Evolutionary conservation across 2,797 vertebrate species (phyloP), one percentile per base, ranked within the genome.

Genomic region (Leptodactylus fallax): DNA sequence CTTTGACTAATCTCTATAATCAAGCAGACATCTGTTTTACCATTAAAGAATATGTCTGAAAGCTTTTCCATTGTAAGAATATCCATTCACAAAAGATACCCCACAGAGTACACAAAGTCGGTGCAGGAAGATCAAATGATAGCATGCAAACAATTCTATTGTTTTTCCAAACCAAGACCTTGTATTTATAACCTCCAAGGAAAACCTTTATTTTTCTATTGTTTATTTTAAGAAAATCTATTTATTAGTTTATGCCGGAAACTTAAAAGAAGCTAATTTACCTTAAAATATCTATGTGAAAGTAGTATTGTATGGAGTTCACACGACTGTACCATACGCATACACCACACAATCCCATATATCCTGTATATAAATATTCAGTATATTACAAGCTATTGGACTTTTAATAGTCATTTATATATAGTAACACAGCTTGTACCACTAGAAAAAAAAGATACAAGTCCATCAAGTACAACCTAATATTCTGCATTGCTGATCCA

Each of bases 21-120:
- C 36, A 63, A 49, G 58, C 25, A 85, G 56, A 85, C 83, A 85
- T 85, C 83, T 85, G 36, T 21, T 81, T 84, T 23, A 51, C n/a
- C 10, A 9, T 61, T 61, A 78, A 25, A 85, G 8, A 85, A 76
- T 53, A 85, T 2, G 83, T 47, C 71, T 85, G 83, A 85, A 72
- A 85, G 83, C 47, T 55, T 55, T 67, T 47, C 49, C 77, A 81
- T 36, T 81, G 51, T 85, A 85, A 71, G 14, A 55, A 65, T 84
- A 58, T 74, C 61, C 23, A 25, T 85, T 53, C 55, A 85, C 36
- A 80, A 88, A 60, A 85, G 77, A 47, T 45, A 58, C 69, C 83
- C 87, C 55, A 58, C 87, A 53, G 77, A 61, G 65, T 36, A 51
- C 55, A 85, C 47, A 85, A 72, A 60, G 25, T 19, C 60, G 25